A percentile compares a stretch with the other conserved stretches of the same genome.
phyloP scores from a whole-genome alignment of 2,113 vertebrate species.

The Centropus bengalensis region DNA sequence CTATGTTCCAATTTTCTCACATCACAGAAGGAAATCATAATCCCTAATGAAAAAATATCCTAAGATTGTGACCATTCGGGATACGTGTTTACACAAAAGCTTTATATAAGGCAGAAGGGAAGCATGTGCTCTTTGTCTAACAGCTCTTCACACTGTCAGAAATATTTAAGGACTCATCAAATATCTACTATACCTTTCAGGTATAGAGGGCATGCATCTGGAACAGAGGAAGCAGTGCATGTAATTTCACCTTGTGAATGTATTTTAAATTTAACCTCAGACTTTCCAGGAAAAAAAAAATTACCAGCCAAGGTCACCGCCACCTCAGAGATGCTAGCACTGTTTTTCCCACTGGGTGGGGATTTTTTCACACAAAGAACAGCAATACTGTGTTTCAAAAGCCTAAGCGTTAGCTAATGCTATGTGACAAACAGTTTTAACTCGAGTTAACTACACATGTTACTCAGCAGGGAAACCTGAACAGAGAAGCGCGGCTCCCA shows the following conservation, averaged over 20 bases:
- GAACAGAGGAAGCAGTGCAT: slow-evolving; percentile 55
- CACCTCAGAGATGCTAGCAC: not conserved
- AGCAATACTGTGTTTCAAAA: not conserved
- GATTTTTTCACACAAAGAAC: not conserved
- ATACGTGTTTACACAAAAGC: slow-evolving; percentile 42
- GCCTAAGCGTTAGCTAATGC: not conserved
- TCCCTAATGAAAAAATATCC: not conserved
- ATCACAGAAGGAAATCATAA: not conserved
- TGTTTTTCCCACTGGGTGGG: not conserved
- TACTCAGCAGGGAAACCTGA: not conserved
- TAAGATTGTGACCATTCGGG: not conserved
- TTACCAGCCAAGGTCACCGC: not conserved
- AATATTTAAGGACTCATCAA: slow-evolving; percentile 57
- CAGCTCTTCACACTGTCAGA: slow-evolving; percentile 17
- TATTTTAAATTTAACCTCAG: slow-evolving; percentile 29
- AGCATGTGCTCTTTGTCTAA: slow-evolving; percentile 53
- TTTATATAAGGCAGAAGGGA: slow-evolving; percentile 13
- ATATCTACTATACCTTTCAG: slow-evolving; percentile 16
- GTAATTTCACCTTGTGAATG: slow-evolving; percentile 57
- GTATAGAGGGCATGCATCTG: slow-evolving; percentile 46
- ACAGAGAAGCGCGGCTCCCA: not conserved
- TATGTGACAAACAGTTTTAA: not conserved
- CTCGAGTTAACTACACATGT: not conserved
- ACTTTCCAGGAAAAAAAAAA: slow-evolving; percentile 10
- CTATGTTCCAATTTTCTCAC: not conserved